phyloP scores from a whole-genome alignment of 2,113 vertebrate genomes.

The Nicator chloris region DNA sequence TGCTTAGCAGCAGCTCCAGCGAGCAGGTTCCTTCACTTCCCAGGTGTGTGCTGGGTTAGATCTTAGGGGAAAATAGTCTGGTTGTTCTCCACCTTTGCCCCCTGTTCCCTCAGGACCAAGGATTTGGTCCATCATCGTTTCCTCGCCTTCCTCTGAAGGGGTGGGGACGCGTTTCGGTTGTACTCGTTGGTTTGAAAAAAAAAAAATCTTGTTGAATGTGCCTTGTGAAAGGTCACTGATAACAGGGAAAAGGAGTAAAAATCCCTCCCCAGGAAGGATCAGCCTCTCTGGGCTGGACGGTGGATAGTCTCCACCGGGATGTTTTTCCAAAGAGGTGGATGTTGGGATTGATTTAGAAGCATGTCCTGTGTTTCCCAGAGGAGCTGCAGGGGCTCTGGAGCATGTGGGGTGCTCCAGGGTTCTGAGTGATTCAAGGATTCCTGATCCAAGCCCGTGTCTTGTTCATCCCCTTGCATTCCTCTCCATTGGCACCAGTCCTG shows the following conservation, averaged over 20 bases:
- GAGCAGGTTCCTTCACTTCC: background rate
- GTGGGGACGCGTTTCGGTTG: background rate
- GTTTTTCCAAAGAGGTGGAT: background rate
- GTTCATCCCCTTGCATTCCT: background rate
- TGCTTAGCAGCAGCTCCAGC: background rate
- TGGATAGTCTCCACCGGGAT: background rate
- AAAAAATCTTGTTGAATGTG: background rate
- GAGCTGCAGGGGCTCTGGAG: background rate
- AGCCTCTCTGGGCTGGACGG: background rate
- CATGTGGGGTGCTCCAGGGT: rapidly evolving
- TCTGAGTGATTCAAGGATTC: background rate
- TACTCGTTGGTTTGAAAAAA: too few species aligned
- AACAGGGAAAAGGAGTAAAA: background rate
- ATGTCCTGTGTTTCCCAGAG: background rate
- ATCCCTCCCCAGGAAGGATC: background rate
- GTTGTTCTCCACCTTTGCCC: background rate
- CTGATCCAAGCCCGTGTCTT: background rate
- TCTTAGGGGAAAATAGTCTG: too few species aligned
- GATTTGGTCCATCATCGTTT: too few species aligned
- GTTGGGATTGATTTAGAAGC: background rate
- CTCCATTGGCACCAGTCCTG: background rate
- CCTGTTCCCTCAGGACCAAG: background rate
- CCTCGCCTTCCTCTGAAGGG: background rate
- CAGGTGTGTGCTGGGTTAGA: background rate
- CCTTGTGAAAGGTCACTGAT: background rate